phyloP scores from a whole-genome alignment of 2,113 vertebrate genomes.

The Elaphurus davidianus region DNA sequence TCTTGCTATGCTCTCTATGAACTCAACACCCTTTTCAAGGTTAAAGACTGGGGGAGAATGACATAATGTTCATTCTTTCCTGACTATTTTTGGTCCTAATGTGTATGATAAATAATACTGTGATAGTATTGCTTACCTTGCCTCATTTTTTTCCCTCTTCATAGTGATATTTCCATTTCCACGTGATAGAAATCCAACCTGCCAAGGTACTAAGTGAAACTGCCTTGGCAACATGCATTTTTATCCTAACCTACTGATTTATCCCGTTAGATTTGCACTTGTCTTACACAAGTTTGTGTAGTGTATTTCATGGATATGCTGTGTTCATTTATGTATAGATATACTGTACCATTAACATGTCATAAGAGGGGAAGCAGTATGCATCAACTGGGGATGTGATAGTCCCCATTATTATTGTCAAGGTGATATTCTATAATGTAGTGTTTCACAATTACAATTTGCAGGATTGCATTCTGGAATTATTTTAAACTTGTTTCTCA shows the following conservation, averaged over 20 bases:
- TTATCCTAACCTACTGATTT: background rate
- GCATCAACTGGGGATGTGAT: background rate
- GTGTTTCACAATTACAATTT: background rate
- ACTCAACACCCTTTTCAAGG: slow-evolving; percentile 71
- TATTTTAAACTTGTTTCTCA: background rate
- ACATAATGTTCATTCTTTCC: slow-evolving; percentile 55
- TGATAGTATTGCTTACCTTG: slow-evolving; percentile 59
- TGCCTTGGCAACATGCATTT: background rate
- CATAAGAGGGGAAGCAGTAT: background rate
- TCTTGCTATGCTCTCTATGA: background rate
- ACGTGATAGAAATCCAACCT: slow-evolving; percentile 2
- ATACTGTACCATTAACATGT: background rate
- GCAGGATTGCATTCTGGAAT: background rate
- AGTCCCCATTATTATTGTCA: background rate
- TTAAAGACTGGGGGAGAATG: slow-evolving; percentile 62
- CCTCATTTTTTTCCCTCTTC: slow-evolving; percentile 42
- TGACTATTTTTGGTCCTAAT: slow-evolving; percentile 66
- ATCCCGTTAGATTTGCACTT: background rate
- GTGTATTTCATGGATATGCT: background rate
- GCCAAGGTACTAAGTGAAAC: slow-evolving; percentile 7
- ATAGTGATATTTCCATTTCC: slow-evolving; percentile 48
- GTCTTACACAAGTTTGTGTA: background rate
- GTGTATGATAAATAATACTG: slow-evolving; percentile 65
- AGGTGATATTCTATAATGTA: background rate
- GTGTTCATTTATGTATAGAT: background rate